phyloP scores from a whole-genome alignment of 2,797 vertebrate genomes.

The Alexandromys oeconomus region DNA sequence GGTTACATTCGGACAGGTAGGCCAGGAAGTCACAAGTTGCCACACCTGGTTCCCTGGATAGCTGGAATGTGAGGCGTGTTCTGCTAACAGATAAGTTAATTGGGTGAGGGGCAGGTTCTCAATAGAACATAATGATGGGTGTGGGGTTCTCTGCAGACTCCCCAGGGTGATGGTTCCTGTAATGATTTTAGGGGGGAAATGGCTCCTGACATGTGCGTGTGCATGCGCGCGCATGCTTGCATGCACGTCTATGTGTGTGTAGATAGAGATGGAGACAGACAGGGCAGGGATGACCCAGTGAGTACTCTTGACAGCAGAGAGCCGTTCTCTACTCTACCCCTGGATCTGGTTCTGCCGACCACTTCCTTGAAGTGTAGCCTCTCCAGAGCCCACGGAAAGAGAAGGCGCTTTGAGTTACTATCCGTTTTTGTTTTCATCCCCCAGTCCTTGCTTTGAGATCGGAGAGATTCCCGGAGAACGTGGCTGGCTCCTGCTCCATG shows the following conservation, averaged over 20 bases:
- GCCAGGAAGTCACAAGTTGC: too few relatives aligned
- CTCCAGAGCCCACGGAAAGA: neutral
- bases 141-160: too few relatives aligned
- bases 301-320: neutral
- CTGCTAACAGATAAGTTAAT: too few relatives aligned
- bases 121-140: too few relatives aligned
- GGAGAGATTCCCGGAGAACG: neutral
- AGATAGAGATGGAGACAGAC: neutral
- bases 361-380: neutral
- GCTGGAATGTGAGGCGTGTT: too few relatives aligned
- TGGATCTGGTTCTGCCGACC: neutral
- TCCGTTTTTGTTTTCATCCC: neutral
- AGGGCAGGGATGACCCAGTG: too few relatives aligned
- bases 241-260: neutral
- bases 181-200: too few relatives aligned
- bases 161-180: too few relatives aligned
- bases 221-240: neutral
- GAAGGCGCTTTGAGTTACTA: neutral
- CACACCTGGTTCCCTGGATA: too few relatives aligned
- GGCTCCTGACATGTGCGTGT: too few relatives aligned
- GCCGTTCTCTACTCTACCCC: neutral
- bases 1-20: too few relatives aligned
- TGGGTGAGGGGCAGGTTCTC: too few relatives aligned
- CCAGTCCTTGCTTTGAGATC: neutral
- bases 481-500: accelerated